Percentiles rank a stretch among this genome's conserved stretches.
phyloP scores from a whole-genome alignment of 35 echinoderm and acorn worm species.

The Eucidaris tribuloides region DNA sequence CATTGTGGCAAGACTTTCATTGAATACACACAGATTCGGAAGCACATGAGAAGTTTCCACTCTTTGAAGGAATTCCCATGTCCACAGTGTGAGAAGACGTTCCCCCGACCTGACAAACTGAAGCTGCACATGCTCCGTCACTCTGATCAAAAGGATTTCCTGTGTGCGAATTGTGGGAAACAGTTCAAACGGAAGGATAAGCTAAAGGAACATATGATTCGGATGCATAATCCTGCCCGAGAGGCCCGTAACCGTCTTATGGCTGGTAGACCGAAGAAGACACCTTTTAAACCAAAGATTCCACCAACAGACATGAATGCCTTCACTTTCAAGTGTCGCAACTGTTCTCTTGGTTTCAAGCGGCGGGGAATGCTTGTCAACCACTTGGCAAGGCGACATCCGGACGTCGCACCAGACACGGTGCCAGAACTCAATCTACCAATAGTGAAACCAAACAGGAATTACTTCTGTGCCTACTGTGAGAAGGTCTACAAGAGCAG shows the following conservation, averaged over 20 bases:
- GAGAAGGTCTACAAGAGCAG: constrained; percentile 99
- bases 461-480: constrained; percentile 98
- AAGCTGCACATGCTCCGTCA: constrained; percentile 87
- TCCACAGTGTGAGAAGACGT: constrained; percentile 65
- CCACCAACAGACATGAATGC: constrained; percentile 79
- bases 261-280: constrained; percentile 72
- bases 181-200: constrained; percentile 99
- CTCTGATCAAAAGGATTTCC: constrained; percentile 84
- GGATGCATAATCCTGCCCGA: constrained; percentile 94
- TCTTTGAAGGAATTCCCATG: constrained; percentile 90
- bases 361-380: constrained; percentile 95
- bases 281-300: constrained; percentile 87
- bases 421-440: constrained; percentile 94
- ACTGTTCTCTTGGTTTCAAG: constrained; percentile 87
- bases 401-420: constrained; percentile 76
- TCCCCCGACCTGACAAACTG: constrained; percentile 87
- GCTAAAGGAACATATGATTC: constrained; percentile 86
- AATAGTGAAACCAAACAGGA: constrained; percentile 92
- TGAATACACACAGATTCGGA: constrained; percentile 77
- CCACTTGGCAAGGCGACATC: constrained; percentile 85
- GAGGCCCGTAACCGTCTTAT: constrained; percentile 60
- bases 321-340: constrained; percentile 93
- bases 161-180: constrained; percentile 95
- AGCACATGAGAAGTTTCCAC: constrained; percentile 84
- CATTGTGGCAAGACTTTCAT: constrained; percentile 73